These are phyloP conservation scores for Phoebastria nigripes DNA, from an alignment of 2,797 vertebrate species.

Conservation along the genomic window DNA sequence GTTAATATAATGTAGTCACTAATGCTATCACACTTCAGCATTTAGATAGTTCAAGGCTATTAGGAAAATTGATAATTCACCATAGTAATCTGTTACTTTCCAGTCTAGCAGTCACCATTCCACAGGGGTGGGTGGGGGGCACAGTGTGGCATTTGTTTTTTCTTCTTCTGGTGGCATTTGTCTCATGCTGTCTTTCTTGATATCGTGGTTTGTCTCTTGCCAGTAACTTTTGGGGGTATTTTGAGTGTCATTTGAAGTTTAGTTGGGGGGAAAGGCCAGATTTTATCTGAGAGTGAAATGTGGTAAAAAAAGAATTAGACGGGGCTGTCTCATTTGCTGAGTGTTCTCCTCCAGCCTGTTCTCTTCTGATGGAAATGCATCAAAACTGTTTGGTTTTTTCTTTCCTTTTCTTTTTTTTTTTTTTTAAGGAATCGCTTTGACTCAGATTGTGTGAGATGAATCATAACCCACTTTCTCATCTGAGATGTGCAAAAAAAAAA, in stretches of 20 bases:
- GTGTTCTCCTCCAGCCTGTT: constrained; percentile 57
- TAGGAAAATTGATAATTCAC: constrained; percentile 49
- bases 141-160: not conserved
- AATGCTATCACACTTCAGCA: constrained; percentile 3
- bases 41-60: constrained; percentile 23
- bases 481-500: constrained; percentile 26
- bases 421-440: constrained; percentile 70
- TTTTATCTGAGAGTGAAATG: constrained; percentile 67
- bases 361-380: constrained; percentile 69
- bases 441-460: constrained; percentile 73
- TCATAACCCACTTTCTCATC: constrained; percentile 78
- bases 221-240: constrained; percentile 45
- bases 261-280: not conserved
- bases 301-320: constrained; percentile 42
- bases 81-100: constrained; percentile 35
- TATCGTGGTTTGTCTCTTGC: constrained; percentile 22
- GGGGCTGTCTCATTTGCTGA: constrained; percentile 63
- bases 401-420: not conserved
- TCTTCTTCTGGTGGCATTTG: constrained; percentile 14
- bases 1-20: constrained; percentile 32
- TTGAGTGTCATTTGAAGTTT: constrained; percentile 55
- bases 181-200: constrained; percentile 10
- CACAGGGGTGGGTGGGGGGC: not conserved
- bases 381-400: constrained; percentile 37
- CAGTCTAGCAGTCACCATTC: not conserved